A percentile compares a stretch with the other conserved stretches of the same genome.
phyloP scores from a whole-genome alignment of 2,888 invertebrate species.

The Coenonympha arcania region DNA sequence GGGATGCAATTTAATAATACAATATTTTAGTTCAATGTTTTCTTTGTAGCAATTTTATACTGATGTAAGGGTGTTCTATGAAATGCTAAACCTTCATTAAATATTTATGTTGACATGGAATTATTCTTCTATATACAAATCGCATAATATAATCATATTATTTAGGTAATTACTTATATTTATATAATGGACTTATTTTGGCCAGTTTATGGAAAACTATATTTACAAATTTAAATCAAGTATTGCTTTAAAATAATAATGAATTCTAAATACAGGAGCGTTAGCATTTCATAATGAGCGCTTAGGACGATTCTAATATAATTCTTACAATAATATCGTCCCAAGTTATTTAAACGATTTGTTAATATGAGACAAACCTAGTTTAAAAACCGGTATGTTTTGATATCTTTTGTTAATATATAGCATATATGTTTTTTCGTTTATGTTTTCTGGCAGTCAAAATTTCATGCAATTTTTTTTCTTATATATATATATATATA shows the following conservation, averaged over 20 bases:
- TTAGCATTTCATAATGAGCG: slow-evolving; percentile 56
- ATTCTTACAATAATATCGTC: slow-evolving; percentile 74
- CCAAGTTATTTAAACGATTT: slow-evolving; percentile 66
- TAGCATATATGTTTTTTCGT: no score
- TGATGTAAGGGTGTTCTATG: slow-evolving; percentile 54
- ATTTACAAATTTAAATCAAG: not conserved
- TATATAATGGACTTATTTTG: slow-evolving; percentile 21
- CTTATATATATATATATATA: slow-evolving; percentile 31
- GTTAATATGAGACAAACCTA: slow-evolving; percentile 60
- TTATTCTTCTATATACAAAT: no score
- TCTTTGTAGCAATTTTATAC: slow-evolving; percentile 67
- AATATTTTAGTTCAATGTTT: slow-evolving; percentile 69
- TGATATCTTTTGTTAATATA: slow-evolving; percentile 56
- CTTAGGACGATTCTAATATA: slow-evolving; percentile 72
- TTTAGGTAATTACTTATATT: slow-evolving; percentile 17
- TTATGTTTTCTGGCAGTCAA: slow-evolving; percentile 51
- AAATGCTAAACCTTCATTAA: slow-evolving; percentile 48
- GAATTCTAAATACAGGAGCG: slow-evolving; percentile 47
- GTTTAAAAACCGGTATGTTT: slow-evolving; percentile 52
- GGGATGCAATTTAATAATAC: slow-evolving; percentile 51
- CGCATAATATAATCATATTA: no score
- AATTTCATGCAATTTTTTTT: slow-evolving; percentile 33
- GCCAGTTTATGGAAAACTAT: slow-evolving; percentile 18
- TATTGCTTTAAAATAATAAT: not conserved
- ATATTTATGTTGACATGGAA: not conserved